These are phyloP conservation scores for Pteropus rufus DNA, from an alignment of 2,797 vertebrate genomes.

Conservation along the genomic window DNA sequence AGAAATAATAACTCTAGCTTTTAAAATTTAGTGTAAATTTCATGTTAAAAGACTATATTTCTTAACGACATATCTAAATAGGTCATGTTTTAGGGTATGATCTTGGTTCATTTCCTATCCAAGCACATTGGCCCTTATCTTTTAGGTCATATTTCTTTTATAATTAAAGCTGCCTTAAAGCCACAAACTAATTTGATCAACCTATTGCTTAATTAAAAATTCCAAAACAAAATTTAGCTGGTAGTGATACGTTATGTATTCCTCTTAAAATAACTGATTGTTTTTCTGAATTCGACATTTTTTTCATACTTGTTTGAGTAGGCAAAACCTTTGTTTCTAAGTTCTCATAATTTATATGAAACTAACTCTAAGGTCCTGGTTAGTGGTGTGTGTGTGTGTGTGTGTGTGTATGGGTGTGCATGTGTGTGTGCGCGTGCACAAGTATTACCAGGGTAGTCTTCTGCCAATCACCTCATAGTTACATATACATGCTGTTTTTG, in stretches of 20 bases:
- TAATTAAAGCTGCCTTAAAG: slow-evolving; percentile 10
- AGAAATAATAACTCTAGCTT: slow-evolving; percentile 35
- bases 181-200: background rate
- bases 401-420: no score
- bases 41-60: background rate
- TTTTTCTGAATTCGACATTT: slow-evolving; percentile 30
- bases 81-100: background rate
- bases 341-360: slow-evolving; percentile 34
- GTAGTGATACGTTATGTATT: background rate
- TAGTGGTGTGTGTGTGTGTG: no score
- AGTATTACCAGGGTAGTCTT: background rate
- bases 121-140: background rate
- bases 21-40: slow-evolving; percentile 27
- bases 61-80: background rate
- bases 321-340: background rate
- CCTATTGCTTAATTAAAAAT: background rate
- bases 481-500: background rate
- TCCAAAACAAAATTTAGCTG: background rate
- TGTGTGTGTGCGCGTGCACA: background rate
- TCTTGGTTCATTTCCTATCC: background rate
- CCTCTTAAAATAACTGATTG: slow-evolving; percentile 7
- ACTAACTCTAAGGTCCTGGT: background rate
- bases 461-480: background rate
- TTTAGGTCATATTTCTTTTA: background rate
- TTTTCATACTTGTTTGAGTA: background rate